Conservation (phyloP, 2,113 vertebrate genomes). For the Anas platyrhynchos region DNA sequence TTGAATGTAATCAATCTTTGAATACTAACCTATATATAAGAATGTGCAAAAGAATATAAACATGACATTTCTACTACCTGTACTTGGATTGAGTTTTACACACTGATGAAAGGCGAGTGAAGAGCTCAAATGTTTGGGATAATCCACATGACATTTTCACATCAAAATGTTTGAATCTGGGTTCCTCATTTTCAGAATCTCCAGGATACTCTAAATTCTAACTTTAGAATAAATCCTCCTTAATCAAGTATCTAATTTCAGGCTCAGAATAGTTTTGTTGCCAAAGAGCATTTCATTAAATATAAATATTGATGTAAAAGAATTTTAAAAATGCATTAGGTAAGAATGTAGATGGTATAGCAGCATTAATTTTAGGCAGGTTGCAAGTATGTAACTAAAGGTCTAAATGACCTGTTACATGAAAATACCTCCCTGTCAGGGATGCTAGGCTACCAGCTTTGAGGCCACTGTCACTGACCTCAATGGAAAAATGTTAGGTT, state of each 20-base stretch:
- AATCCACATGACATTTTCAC: not conserved
- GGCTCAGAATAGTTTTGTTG: not conserved
- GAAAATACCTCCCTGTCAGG: not conserved
- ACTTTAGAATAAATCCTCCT: not conserved
- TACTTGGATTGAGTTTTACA: not conserved
- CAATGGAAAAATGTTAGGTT: not conserved
- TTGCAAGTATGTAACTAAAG: not conserved
- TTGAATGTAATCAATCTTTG: not conserved
- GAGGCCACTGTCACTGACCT: not conserved
- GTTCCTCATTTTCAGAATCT: not conserved
- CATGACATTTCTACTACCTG: not conserved
- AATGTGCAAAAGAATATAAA: not conserved
- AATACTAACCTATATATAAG: not conserved
- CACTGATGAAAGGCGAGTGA: not conserved
- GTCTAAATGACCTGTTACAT: not conserved
- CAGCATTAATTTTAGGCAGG: not conserved
- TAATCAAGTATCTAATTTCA: not conserved
- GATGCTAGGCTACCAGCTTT: not conserved
- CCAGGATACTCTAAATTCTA: not conserved
- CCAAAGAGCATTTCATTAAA: not conserved
- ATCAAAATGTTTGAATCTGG: not conserved
- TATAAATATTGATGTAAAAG: not conserved
- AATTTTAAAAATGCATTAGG: not conserved
- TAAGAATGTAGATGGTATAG: not conserved
- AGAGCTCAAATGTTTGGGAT: not conserved